Percentiles rank a stretch among this genome's conserved stretches.
Conservation (phyloP, 2,113 vertebrate species). For the Mobula hypostoma region DNA sequence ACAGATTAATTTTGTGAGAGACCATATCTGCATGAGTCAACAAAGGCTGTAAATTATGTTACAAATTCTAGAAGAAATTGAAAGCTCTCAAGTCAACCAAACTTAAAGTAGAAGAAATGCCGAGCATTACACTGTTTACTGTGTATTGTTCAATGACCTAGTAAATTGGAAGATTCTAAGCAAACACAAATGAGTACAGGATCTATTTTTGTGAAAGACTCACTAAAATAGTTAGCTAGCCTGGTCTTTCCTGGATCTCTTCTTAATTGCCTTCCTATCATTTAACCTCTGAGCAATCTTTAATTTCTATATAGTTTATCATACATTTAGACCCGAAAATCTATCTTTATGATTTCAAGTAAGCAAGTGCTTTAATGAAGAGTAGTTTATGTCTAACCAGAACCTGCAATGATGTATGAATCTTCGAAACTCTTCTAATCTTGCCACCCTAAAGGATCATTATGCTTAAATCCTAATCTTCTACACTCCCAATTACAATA, state of each 20-base stretch:
- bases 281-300: background rate
- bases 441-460: no score
- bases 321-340: background rate
- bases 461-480: no score
- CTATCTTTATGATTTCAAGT: background rate
- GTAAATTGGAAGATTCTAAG: background rate
- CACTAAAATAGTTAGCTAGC: background rate
- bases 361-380: background rate
- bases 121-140: background rate
- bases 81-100: background rate
- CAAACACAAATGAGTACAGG: background rate
- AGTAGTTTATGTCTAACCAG: background rate
- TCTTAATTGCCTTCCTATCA: background rate
- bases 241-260: background rate
- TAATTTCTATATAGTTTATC: background rate
- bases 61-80: background rate
- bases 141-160: background rate
- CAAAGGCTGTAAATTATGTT: background rate
- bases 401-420: background rate
- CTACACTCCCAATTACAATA: no score
- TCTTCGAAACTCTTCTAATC: no score
- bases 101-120: background rate
- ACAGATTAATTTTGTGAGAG: background rate
- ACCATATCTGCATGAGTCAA: background rate
- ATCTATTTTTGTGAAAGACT: background rate